These are phyloP conservation scores for Labeo calbasu DNA, from an alignment of 2,797 vertebrate genomes.

Conservation along the genomic window DNA sequence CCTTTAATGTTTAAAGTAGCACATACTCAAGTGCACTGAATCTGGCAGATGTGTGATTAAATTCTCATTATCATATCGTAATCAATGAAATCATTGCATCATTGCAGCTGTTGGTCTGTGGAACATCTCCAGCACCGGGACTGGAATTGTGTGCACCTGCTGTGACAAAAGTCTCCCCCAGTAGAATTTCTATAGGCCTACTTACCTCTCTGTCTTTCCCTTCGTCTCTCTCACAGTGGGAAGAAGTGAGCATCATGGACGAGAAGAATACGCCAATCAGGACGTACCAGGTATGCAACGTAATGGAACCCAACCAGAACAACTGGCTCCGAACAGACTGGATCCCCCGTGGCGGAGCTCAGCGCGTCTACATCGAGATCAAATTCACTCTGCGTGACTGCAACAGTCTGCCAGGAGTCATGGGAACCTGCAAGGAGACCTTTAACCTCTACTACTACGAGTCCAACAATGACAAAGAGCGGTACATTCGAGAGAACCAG, in stretches of 20 bases:
- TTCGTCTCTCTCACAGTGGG: conserved; percentile 83
- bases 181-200: conserved; percentile 35
- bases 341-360: conserved; percentile 94
- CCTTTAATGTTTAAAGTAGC: not conserved
- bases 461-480: conserved; percentile 94
- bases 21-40: conserved; percentile 6
- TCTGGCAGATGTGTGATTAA: conserved; percentile 52
- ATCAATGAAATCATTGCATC: conserved; percentile 45
- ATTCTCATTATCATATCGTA: conserved; percentile 53
- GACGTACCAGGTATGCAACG: conserved; percentile 98
- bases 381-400: conserved; percentile 98
- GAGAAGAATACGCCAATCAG: conserved; percentile 98
- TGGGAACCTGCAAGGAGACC: conserved; percentile 98
- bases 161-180: conserved; percentile 29
- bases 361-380: conserved; percentile 95
- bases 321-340: conserved; percentile 98
- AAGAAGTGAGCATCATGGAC: conserved; percentile 98
- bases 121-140: conserved; percentile 27
- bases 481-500: conserved; percentile 94
- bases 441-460: conserved; percentile 99
- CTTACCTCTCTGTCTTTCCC: conserved; percentile 40
- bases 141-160: conserved; percentile 51
- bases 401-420: conserved; percentile 96
- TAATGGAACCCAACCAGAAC: conserved; percentile 95
- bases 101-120: conserved; percentile 42